Conservation (phyloP, 2,888 invertebrate genomes). For the Pseudoips prasinana region DNA sequence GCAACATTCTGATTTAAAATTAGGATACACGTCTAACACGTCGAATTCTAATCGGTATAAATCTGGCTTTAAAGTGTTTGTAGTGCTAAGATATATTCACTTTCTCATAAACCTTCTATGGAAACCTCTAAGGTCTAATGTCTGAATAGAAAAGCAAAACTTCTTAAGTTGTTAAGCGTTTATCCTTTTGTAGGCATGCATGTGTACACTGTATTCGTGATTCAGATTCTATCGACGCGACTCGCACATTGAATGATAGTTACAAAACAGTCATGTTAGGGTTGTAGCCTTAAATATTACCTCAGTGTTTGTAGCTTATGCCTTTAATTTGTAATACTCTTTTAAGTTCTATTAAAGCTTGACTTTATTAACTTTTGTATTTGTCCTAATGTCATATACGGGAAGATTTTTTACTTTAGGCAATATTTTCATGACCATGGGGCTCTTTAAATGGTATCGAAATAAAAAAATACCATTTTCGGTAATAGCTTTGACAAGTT, state of each 20-base stretch:
- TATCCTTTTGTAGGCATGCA: constrained; percentile 37
- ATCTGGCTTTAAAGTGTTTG: too few species aligned
- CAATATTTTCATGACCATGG: too few species aligned
- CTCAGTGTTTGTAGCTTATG: too few species aligned
- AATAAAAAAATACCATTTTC: too few species aligned
- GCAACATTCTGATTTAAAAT: constrained; percentile 45
- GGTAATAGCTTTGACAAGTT: too few species aligned
- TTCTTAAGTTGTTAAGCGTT: constrained; percentile 24
- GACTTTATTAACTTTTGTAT: too few species aligned
- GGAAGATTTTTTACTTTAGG: too few species aligned
- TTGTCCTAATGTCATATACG: too few species aligned
- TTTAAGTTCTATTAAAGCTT: too few species aligned
- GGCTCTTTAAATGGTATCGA: too few species aligned
- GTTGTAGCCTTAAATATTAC: constrained; percentile 26
- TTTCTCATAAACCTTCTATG: constrained; percentile 16
- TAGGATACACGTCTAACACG: not conserved
- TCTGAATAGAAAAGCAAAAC: constrained; percentile 21
- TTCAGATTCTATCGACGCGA: constrained; percentile 57
- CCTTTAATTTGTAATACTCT: too few species aligned
- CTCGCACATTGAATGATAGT: constrained; percentile 48
- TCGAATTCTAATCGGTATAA: not conserved
- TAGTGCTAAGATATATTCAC: too few species aligned
- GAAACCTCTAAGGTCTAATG: constrained; percentile 3
- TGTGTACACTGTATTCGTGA: constrained; percentile 53
- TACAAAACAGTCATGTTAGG: constrained; percentile 38